Evolutionary conservation across 2,113 vertebrate species (phyloP), one percentile per base, ranked within the genome.

Genomic region (Macquaria australasica): DNA sequence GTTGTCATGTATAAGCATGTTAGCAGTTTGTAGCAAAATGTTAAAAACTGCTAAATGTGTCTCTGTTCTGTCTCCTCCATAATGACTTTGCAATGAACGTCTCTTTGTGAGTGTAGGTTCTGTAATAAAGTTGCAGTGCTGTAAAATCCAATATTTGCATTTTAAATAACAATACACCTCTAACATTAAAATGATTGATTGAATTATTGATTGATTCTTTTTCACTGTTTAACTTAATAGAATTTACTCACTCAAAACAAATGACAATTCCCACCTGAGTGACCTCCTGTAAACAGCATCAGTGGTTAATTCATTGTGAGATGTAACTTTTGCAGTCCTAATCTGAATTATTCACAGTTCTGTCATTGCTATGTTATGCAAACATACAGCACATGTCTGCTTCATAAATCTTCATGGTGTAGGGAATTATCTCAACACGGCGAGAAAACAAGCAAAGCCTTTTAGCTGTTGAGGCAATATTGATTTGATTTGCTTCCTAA

Each of bases 401-500:
- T 59, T 51, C 81, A 88, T 94, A 94, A 94, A 95, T 95, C 93
- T 25, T 21, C 59, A 73, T 43, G 79, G 62, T 62, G 62, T 66
- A 39, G 88, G 81, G 90, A 94, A 89, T 90, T 79, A 92, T 78
- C 73, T 77, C 39, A 93, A 91, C 87, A 50, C 51, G 25, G 81
- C 56, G 72, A 88, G 86, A 93, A 92, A 94, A 93, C 86, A 93
- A 93, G 87, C 84, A 73, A 85, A 93, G 75, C 84, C 74, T 66
- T 87, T 89, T 81, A 87, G 87, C 83, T 80, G 85, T 83, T 84
- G 84, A 56, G 84, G 86, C 87, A 81, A 85, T 77, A 87, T 90
- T 83, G 86, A 94, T 95, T 95, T 86, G 91, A 92, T 87, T 86
- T 92, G 94, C 89, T 86, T 87, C 86, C 81, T 93, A 87, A 92